These are phyloP conservation scores for Barnardius zonarius DNA, from an alignment of 2,113 vertebrate species.

Conservation along the genomic window DNA sequence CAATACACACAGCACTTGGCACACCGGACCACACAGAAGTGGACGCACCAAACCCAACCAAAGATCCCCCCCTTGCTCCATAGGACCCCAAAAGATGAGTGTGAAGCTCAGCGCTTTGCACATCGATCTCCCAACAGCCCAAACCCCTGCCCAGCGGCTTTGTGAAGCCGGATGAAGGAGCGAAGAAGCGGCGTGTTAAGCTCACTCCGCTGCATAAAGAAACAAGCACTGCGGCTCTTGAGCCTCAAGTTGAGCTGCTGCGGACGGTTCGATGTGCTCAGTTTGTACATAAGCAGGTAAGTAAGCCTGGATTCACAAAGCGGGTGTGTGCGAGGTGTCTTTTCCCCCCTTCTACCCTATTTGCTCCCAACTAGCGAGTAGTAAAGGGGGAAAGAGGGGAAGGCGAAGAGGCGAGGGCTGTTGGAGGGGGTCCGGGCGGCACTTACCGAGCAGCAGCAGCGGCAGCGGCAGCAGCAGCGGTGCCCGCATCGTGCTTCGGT, in stretches of 20 bases:
- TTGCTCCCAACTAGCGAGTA: accelerated
- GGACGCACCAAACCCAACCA: background rate
- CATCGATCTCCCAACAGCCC: background rate
- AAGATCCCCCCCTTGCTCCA: accelerated
- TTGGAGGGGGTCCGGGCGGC: background rate
- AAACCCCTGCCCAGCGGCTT: accelerated
- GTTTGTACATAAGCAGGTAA: too few relatives aligned
- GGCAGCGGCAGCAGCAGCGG: background rate
- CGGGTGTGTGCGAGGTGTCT: background rate
- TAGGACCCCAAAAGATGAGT: background rate
- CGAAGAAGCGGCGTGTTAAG: background rate
- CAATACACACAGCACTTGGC: background rate
- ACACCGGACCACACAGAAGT: background rate
- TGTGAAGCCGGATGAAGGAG: background rate
- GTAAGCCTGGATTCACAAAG: accelerated
- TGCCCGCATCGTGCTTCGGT: constrained; percentile 26
- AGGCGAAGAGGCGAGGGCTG: background rate
- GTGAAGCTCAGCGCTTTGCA: background rate
- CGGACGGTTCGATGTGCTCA: background rate
- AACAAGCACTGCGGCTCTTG: background rate
- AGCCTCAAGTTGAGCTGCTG: background rate
- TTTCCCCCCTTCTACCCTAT: background rate
- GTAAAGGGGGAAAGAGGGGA: background rate
- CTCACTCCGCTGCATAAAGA: background rate
- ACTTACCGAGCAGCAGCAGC: constrained; percentile 22